Evolutionary conservation across 1,140 invertebrate species (phyloP).

Genomic region (Euborellia annulipes): DNA sequence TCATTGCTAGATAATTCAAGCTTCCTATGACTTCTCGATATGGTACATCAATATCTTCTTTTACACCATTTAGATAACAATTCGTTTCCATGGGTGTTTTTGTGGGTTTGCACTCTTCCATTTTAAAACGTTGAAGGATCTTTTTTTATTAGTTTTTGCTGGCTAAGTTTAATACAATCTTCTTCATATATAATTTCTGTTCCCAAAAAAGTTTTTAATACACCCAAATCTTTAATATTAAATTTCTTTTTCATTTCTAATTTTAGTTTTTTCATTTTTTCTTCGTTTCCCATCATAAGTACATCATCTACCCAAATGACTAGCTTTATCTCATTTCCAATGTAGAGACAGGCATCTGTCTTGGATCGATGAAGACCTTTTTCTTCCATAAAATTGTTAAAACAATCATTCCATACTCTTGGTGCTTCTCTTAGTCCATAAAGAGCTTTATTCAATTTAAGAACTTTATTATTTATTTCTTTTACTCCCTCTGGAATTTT

Average conservation of each 20-base stretch:
- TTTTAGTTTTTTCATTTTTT: conserved; percentile 5
- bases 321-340: not conserved
- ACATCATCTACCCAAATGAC: conserved; percentile 12
- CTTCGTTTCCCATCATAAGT: not conserved
- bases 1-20: conserved; percentile 27
- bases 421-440: conserved; percentile 13
- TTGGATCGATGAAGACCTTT: conserved; percentile 1
- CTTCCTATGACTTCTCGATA: no score
- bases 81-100: conserved; percentile 5
- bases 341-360: conserved; percentile 8
- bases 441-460: conserved; percentile 7
- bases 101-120: conserved; percentile 8
- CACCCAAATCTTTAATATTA: conserved; percentile 2
- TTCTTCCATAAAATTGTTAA: conserved; percentile 5
- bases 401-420: conserved; percentile 5
- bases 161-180: conserved; percentile 1
- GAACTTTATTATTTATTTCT: conserved; percentile 1
- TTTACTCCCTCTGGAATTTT: no score
- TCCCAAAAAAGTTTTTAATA: conserved; percentile 8
- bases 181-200: conserved; percentile 1
- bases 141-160: conserved; percentile 3
- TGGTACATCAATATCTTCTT: no score
- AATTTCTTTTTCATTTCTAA: conserved; percentile 4
- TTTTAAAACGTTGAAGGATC: conserved; percentile 8
- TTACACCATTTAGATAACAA: conserved; percentile 22